Percentiles rank a stretch among this genome's conserved stretches.
Conservation (phyloP, 2,113 vertebrate genomes). For the Mobula birostris region DNA sequence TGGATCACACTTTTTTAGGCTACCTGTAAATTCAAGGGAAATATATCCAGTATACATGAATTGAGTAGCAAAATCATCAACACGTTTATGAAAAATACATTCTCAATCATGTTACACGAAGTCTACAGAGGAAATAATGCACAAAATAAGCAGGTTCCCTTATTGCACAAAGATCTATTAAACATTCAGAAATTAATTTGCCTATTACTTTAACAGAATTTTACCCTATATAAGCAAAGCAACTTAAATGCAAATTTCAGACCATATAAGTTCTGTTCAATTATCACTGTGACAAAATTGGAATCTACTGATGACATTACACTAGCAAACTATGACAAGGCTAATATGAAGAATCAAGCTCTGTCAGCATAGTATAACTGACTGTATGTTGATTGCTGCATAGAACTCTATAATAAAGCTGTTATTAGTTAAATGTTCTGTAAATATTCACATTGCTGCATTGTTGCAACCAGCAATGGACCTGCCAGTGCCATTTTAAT, state of each 20-base stretch:
- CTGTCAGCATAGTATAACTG: background rate
- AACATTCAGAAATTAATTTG: background rate
- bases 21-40: background rate
- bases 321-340: background rate
- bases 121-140: background rate
- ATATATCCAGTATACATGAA: background rate
- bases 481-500: background rate
- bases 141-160: background rate
- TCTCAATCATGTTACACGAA: background rate
- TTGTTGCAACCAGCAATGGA: background rate
- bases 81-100: background rate
- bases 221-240: background rate
- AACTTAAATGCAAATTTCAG: background rate
- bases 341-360: background rate
- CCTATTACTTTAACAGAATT: background rate
- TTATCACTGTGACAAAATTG: background rate
- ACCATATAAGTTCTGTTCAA: background rate
- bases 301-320: background rate
- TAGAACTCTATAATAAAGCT: background rate
- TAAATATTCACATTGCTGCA: background rate
- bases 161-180: background rate
- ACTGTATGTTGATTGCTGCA: background rate
- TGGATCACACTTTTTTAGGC: background rate
- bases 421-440: background rate
- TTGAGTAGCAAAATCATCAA: background rate